Evolutionary conservation across 2,888 invertebrate genomes (phyloP), one percentile per base, ranked within the genome.

Genomic region (Brachycybe producta): DNA sequence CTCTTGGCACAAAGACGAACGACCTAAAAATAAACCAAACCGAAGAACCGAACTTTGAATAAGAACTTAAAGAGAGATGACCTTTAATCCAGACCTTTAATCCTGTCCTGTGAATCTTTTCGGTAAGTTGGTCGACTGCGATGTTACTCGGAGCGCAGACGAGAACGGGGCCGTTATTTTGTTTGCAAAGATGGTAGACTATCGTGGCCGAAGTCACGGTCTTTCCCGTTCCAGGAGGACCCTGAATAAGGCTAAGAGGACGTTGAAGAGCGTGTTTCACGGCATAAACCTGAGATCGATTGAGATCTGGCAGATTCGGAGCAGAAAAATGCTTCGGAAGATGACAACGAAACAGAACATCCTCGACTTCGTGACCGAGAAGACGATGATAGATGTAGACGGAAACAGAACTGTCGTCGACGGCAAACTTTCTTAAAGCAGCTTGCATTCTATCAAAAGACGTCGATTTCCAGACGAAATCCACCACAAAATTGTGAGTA

Each of bases 121-220:
- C 97, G 0, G 98, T 97, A 17, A 99, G 74, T 63, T 99, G 98
- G 68, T 99, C 98, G 0, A 98, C 98, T 23, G 98, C 98, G 1
- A 97, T 98, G 69, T 99, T 99, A 54, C 92, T 94, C 0, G 98
- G 98, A 0, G 98, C 97, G 66, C 98, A 98, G 0, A 99, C 98
- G 2, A 99, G 73, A 0, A 98, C 94, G 32, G 74, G 72, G 0
- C 91, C 88, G 3, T 88, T 87, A 59, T 82, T 90, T 64, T 94
- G 91, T 61, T 91, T 84, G 0, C 90, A 92, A 51, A 99, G 72
- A 65, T 99, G 98, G 67, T 95, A 98, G 2, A 99, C 98, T 58
- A 99, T 92, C 0, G 97, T 95, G 0, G 98, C 98, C 1, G 97
- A 97, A 0, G 98, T 99, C 0, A 98, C 98, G 0, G 98, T 99